phyloP scores from a whole-genome alignment of 2,113 vertebrate genomes.

The Scatophagus argus region DNA sequence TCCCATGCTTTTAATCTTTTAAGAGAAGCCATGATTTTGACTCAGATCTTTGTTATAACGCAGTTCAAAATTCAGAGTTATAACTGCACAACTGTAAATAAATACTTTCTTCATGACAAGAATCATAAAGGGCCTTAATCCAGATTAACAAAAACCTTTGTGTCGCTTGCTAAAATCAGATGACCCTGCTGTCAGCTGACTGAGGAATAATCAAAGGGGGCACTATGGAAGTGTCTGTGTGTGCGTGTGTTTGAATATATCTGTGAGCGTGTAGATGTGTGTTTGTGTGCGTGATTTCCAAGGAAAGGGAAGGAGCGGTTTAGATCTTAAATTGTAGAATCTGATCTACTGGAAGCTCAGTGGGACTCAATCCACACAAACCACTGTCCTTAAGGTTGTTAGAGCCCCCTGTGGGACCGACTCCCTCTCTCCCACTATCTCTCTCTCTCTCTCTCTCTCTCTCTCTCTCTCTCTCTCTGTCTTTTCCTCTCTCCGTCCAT shows the following conservation, averaged over 20 bases:
- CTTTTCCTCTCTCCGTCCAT: background rate
- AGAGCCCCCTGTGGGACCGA: constrained; percentile 68
- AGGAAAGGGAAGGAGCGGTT: constrained; percentile 61
- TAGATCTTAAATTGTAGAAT: constrained; percentile 57
- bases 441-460: background rate
- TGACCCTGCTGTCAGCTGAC: constrained; percentile 81
- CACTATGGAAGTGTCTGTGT: constrained; percentile 67
- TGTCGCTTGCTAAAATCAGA: constrained; percentile 78
- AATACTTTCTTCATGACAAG: constrained; percentile 21
- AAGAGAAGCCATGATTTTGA: background rate
- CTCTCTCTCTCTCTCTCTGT: constrained; percentile 3
- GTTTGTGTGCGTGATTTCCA: constrained; percentile 52
- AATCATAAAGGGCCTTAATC: constrained; percentile 53
- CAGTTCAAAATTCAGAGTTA: background rate
- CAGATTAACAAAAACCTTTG: constrained; percentile 78
- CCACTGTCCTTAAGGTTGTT: constrained; percentile 75
- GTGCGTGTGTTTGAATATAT: constrained; percentile 27
- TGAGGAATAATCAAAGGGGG: constrained; percentile 74
- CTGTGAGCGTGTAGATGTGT: constrained; percentile 27
- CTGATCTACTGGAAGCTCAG: constrained; percentile 65
- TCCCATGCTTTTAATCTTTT: background rate
- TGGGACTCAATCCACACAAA: constrained; percentile 70
- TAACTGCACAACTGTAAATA: background rate
- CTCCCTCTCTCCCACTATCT: constrained; percentile 9
- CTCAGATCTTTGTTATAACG: background rate